A percentile compares a stretch with the other conserved stretches of the same genome.
Evolutionary conservation across 2,797 vertebrate species (phyloP).

Genomic region (Squalus acanthias): DNA sequence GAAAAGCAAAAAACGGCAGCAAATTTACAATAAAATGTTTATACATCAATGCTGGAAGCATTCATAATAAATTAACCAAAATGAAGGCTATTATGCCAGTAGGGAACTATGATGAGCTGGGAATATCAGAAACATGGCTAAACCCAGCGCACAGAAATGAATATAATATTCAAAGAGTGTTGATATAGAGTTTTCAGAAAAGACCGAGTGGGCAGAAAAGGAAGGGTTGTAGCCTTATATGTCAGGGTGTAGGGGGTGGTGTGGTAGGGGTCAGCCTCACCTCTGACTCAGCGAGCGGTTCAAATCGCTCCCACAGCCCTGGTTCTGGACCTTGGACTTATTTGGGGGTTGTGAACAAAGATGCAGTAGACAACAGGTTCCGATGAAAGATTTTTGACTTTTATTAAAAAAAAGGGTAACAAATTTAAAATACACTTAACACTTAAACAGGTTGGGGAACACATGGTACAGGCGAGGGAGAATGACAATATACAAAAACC

Average conservation of each 20-base stretch:
- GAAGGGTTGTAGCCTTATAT: background rate
- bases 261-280: too few relatives aligned
- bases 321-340: too few relatives aligned
- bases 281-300: too few relatives aligned
- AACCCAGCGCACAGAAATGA: background rate
- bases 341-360: too few relatives aligned
- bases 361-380: too few relatives aligned
- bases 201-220: background rate
- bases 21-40: background rate
- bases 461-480: too few relatives aligned
- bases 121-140: background rate
- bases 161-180: background rate
- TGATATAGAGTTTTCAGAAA: background rate
- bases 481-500: too few relatives aligned
- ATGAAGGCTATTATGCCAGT: background rate
- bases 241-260: background rate
- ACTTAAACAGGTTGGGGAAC: too few relatives aligned
- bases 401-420: too few relatives aligned
- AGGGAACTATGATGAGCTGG: background rate
- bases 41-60: background rate
- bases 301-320: too few relatives aligned
- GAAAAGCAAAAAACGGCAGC: background rate
- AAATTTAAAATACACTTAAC: too few relatives aligned
- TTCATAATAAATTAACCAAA: background rate
- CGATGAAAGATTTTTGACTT: too few relatives aligned